Evolutionary conservation across 1,140 invertebrate species (phyloP), one percentile per base, ranked within the genome.

Genomic region (Augochlora pura): DNA sequence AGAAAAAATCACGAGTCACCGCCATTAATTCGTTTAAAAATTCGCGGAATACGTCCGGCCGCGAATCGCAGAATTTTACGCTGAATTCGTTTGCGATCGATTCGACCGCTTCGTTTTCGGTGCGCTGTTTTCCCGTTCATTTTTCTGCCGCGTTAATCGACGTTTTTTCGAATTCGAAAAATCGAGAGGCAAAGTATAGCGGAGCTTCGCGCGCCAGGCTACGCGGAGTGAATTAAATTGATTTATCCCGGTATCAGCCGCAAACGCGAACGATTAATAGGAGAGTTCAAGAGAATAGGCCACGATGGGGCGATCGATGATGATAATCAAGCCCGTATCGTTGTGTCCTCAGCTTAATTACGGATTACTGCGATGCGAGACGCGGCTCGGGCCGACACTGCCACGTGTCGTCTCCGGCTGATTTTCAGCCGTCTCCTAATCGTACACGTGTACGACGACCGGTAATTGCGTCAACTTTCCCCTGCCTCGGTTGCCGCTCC

Each of bases 371-470:
- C n/a, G 54, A 25, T 7, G 23, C 52, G 54, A n/a, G 21, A 2
- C 6, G 54, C 6, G 54, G 54, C 54, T 57, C 54, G 8, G 8
- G 54, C n/a, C n/a, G 54, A 57, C 63, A 49, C 69, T 39, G 66
- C 62, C 52, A 60, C 64, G 54, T 32, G 59, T 52, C 49, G 49
- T 54, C n/a, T 27, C 14, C 6, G n/a, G 49, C 23, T 75, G 63
- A 81, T 81, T 76, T 76, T 77, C 67, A 54, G 57, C 1, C 9
- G 39, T 77, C 81, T 81, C 77, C 60, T 78, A 83, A 80, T 83
- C 77, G 32, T 63, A 18, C 60, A 63, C 64, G 64, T 46, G 14
- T 52, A 10, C 54, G 78, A 57, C 16, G 67, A 46, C 27, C 54
- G 27, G 46, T 75, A 72, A 83, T 83, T 71, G 39, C 67, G 59